Conservation (phyloP, 2,797 vertebrate species). For the Macropus fuliginosus region DNA sequence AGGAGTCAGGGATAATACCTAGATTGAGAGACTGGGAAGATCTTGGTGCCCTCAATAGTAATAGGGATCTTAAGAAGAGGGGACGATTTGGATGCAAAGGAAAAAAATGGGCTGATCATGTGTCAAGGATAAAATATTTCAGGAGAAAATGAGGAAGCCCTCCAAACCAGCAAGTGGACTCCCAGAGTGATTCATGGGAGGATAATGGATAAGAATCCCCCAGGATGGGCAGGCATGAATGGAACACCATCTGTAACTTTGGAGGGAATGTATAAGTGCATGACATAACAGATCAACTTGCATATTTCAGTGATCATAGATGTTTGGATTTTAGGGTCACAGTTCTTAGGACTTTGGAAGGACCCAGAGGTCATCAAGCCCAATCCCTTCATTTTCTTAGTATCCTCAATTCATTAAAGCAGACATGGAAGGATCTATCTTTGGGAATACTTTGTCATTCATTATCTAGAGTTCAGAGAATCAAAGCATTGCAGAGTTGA, state of each 20-base stretch:
- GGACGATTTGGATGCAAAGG: neutral
- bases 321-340: neutral
- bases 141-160: neutral
- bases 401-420: neutral
- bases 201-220: neutral
- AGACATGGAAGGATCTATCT: neutral
- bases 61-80: neutral
- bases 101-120: neutral
- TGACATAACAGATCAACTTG: neutral
- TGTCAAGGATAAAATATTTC: neutral
- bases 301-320: neutral
- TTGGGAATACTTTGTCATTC: neutral
- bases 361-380: neutral
- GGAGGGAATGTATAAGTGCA: neutral
- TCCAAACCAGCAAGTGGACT: neutral
- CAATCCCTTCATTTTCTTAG: neutral
- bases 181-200: neutral
- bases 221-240: neutral
- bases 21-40: neutral
- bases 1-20: neutral
- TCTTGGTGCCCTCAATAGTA: neutral
- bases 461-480: neutral
- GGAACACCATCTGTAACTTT: neutral
- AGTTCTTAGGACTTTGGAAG: neutral
- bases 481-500: neutral